Base-by-base conservation (phyloP, 2,797 vertebrate genomes). In the Coccyzus lansbergi region DNA sequence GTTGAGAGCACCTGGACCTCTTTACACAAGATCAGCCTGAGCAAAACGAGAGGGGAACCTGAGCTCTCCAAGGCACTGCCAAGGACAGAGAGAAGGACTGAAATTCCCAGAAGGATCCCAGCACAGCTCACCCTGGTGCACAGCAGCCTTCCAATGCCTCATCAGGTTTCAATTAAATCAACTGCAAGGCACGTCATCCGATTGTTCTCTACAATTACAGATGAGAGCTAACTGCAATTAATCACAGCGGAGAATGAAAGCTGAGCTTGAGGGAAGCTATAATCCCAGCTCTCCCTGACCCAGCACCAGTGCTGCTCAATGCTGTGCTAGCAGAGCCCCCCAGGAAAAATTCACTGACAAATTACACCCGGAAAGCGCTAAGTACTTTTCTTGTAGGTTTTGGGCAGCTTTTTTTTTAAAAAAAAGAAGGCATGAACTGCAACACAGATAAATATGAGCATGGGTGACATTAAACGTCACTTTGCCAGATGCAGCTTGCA, bases 111-210 rank as follows among this genome's bases (percentile, higher is more conserved):
- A 62, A 78, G 49, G 82, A 52, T 86, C 79, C 81, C 86, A 94
- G 83, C 70, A 87, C 19, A 28, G 80, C 75, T 79, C 40, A 84
- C n/a, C 42, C 86, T 6, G 0, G 68, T 56, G 78, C 91, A 82
- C 84, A 92, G 64, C 92, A 86, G 86, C 85, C 59, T 60, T 31
- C 60, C 19, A 65, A 92, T 0, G 10, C 83, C 67, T 92, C 86
- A 91, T 96, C 92, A 19, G 95, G 82, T 94, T 96, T 94, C 93
- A 95, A 91, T 97, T 94, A 97, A 97, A 80, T n/a, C 79, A 91
- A 81, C 93, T 56, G 12, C 6, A n/a, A 94, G 87, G 76, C 91
- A 86, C 53, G 62, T 96, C 97, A 97, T 92, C 94, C 9, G 5
- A 97, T 92, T 88, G 55, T 33, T 93, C 94, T 95, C 88, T 85